Conservation (phyloP, 2,797 vertebrate species). For the Squalus acanthias region DNA sequence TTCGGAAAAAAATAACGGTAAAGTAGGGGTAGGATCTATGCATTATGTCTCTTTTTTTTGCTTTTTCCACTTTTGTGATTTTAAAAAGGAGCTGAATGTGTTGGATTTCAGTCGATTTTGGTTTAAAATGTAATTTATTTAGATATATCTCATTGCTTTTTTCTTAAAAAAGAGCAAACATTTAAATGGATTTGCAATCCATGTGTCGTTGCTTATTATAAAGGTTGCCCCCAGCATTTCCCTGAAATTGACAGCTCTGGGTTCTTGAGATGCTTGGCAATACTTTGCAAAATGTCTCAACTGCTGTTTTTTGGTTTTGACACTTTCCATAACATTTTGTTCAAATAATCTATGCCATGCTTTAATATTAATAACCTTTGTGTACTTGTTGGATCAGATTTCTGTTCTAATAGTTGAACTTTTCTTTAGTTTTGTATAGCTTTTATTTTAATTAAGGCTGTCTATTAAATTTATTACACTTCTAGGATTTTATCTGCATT, state of each 20-base stretch:
- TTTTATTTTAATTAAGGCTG: neutral
- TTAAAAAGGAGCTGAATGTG: neutral
- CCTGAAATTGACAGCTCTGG: neutral
- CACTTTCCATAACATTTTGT: neutral
- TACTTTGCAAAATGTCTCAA: neutral
- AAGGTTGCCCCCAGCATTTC: neutral
- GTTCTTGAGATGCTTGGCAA: neutral
- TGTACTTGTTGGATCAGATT: neutral
- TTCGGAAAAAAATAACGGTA: neutral
- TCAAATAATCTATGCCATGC: neutral
- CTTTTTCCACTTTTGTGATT: neutral
- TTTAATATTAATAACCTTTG: neutral
- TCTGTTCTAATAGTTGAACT: neutral
- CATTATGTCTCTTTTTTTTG: neutral
- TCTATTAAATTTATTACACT: neutral
- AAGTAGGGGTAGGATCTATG: neutral
- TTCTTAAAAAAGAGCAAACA: neutral
- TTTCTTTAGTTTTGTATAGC: neutral
- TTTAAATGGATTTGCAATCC: neutral
- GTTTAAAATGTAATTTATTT: neutral
- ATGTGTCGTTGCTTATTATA: neutral
- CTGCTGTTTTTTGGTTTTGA: neutral
- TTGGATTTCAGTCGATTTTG: neutral
- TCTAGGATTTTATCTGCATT: neutral
- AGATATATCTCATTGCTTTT: neutral